Percentiles rank a stretch among this genome's conserved stretches.
Evolutionary conservation across 35 echinoderm and acorn worm genomes (phyloP).

Genomic region (Lytechinus pictus): DNA sequence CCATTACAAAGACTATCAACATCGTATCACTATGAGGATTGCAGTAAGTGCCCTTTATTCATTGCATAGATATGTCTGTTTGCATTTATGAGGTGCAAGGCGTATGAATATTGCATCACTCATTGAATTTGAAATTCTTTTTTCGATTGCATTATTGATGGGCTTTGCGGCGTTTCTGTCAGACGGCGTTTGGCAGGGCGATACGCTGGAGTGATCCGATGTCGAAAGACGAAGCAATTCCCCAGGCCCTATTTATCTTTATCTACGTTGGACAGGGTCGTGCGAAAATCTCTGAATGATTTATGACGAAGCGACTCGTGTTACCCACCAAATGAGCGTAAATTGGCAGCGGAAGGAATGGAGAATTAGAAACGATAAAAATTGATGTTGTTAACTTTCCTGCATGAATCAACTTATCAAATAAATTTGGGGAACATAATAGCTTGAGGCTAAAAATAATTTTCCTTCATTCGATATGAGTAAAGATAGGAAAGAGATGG

Average conservation of each 20-base stretch:
- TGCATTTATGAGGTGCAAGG: background rate
- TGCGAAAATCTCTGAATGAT: constrained; percentile 10
- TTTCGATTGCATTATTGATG: background rate
- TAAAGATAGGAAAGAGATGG: background rate
- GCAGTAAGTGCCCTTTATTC: background rate
- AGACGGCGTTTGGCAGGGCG: background rate
- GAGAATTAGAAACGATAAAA: background rate
- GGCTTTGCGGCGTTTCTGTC: background rate
- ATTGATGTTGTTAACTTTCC: background rate
- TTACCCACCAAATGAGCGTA: background rate
- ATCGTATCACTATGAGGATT: background rate
- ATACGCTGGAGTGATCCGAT: background rate
- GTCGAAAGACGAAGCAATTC: constrained; percentile 1
- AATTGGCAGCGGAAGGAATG: background rate
- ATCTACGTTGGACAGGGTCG: background rate
- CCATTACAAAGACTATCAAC: background rate
- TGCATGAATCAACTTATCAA: background rate
- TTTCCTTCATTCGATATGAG: background rate
- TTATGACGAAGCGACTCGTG: background rate
- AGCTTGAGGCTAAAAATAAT: background rate
- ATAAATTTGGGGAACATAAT: background rate
- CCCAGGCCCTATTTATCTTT: background rate
- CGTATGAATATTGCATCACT: background rate
- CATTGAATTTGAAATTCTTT: background rate
- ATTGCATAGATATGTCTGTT: background rate